These are phyloP conservation scores for Heptranchias perlo DNA, from an alignment of 2,113 vertebrate species.

Conservation along the genomic window DNA sequence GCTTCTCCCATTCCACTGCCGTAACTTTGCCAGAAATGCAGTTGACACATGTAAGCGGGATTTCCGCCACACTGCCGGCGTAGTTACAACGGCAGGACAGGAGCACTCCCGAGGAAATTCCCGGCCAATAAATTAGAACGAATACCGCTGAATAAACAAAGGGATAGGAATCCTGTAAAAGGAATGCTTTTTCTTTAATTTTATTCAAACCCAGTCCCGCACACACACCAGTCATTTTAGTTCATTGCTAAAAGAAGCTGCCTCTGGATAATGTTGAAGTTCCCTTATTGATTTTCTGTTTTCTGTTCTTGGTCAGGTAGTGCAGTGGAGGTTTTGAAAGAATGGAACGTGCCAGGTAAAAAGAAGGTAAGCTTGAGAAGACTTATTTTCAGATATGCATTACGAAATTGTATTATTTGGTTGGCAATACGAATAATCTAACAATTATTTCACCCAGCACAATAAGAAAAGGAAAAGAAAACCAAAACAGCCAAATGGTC, in stretches of 20 bases:
- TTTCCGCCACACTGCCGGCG: background rate
- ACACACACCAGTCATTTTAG: background rate
- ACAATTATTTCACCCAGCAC: slow-evolving; percentile 48
- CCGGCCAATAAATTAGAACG: background rate
- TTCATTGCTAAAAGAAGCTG: background rate
- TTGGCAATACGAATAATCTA: background rate
- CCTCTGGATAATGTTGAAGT: background rate
- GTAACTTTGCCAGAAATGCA: background rate
- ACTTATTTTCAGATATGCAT: background rate
- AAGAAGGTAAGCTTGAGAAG: slow-evolving; percentile 62
- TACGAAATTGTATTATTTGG: background rate
- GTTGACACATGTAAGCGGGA: background rate
- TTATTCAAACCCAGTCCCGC: background rate
- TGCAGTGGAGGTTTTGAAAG: slow-evolving; percentile 63
- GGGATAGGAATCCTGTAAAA: background rate
- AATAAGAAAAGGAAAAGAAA: slow-evolving; percentile 69
- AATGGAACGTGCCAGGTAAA: slow-evolving; percentile 70
- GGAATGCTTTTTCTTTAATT: background rate
- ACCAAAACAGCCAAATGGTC: slow-evolving; percentile 57
- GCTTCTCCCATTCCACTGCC: background rate
- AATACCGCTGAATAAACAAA: background rate
- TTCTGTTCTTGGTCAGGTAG: slow-evolving; percentile 56
- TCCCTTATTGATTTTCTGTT: slow-evolving; percentile 46
- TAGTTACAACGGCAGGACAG: background rate
- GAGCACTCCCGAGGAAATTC: background rate